Evolutionary conservation across 2,888 invertebrate genomes (phyloP).

Genomic region (Perithous albicinctus): DNA sequence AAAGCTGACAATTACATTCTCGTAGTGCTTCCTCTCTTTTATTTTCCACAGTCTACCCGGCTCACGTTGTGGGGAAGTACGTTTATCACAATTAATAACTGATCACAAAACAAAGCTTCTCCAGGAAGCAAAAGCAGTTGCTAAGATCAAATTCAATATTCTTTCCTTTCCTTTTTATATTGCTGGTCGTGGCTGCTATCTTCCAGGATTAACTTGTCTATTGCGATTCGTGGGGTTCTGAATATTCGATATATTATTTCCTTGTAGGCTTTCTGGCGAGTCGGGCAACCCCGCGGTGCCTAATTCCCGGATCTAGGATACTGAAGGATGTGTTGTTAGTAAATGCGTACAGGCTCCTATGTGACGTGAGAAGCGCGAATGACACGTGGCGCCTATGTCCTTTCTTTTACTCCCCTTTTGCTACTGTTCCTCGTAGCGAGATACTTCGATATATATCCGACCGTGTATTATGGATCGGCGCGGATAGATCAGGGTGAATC

Average conservation of each 20-base stretch:
- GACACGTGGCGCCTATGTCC: constrained; percentile 78
- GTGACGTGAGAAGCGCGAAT: constrained; percentile 77
- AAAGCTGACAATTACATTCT: too few relatives aligned
- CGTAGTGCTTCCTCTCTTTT: too few relatives aligned
- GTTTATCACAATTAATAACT: too few relatives aligned
- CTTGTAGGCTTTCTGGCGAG: not conserved
- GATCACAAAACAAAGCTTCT: too few relatives aligned
- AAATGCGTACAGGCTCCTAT: constrained; percentile 67
- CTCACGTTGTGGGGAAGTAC: too few relatives aligned
- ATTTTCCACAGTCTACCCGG: too few relatives aligned
- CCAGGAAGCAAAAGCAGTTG: too few relatives aligned
- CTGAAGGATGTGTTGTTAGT: constrained; percentile 39
- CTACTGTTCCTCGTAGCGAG: constrained; percentile 25
- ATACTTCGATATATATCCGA: not conserved
- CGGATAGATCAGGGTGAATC: constrained; percentile 76
- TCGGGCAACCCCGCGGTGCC: not conserved
- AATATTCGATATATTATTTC: constrained; percentile 37
- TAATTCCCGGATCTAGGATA: constrained; percentile 6
- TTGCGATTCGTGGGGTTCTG: too few relatives aligned
- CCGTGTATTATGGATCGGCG: constrained; percentile 40
- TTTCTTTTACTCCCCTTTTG: constrained; percentile 64
- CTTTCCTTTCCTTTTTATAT: too few relatives aligned
- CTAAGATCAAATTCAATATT: too few relatives aligned
- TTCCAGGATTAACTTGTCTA: too few relatives aligned
- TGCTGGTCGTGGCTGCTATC: too few relatives aligned